Base-by-base conservation (phyloP, 1,140 invertebrate species). In the Gerris buenoi region DNA sequence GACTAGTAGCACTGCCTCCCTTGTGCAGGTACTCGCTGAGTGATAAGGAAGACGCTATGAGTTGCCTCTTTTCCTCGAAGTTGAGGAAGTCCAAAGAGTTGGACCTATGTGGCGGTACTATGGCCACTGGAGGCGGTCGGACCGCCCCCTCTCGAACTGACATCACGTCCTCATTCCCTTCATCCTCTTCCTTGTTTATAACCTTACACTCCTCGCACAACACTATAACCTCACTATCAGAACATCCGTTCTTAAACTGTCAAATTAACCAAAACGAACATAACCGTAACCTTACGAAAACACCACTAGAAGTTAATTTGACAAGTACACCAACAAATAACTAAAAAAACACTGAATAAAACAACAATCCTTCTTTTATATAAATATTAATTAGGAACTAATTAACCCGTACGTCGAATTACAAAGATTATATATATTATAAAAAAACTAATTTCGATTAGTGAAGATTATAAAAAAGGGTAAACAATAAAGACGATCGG, bases 41-140 rank as follows among this genome's bases (percentile, higher is more conserved):
- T 58, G 89, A 92, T 71, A 93, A 76, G 27, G 89, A 90, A 61
- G 89, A 91, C 3, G 90, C 90, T 67, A 94, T 93, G 70, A 93
- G 80, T 78, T 91, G 88, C 68, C 90, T 80, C 77, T 91, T 91
- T 79, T 94, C 90, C 77, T 93, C 89, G 75, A 93, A 94, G 78
- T 93, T 92, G 27, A 93, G 82, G 77, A 89, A 90, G 79, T 93
- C 91, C 79, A 93, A 81, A 71, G 88, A 91, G 75, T 87, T 90
- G 77, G 89, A 90, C 70, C 89, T 79, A 72, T 88, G 86, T 3
- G 86, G 85, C 2, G 81, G 81, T 18, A 85, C 83, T 10, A 82
- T 71, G 78, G 72, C 69, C 14, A 73, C 71, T 2, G 72, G 67
- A n/a, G 69, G 67, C 14, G 63, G 69, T 22, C 58, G 68, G 65